Base-by-base conservation (phyloP, 2,888 invertebrate genomes). In the Troides helena region DNA sequence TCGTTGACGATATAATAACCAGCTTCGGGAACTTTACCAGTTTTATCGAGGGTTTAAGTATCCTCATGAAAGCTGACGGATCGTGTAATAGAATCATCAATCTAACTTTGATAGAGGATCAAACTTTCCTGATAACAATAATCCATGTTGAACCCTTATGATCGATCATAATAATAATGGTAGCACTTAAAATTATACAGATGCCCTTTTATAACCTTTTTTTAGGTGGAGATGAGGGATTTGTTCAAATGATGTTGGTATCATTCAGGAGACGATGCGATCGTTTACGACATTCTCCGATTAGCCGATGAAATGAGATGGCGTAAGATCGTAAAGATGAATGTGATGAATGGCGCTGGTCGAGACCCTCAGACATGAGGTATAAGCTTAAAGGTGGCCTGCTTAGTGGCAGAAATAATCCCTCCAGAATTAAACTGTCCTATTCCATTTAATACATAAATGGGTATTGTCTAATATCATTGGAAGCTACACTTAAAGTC, bases 11-110 rank as follows among this genome's bases (percentile, higher is more conserved):
- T 50, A 50, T 14, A 12, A 18, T 57, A 57, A 57, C n/a, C 21
- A 21, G 2, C 57, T 57, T 21, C 10, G 21, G 10, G 23, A 57
- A 57, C 57, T 57, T 21, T 23, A 0, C 57, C 8, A 57, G 50
- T 50, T 50, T 17, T 50, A 62, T 50, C 56, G 56, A n/a, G 8
- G 30, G 46, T 23, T 64, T 64, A 25, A 56, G 53, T 56, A 56
- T n/a, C 18, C 53, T 3, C 8, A 64, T 64, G 30, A 64, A 56
- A 64, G 10, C 21, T 36, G 56, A 0, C 21, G 53, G 7, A n/a
- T n/a, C 56, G 63, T 56, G 36, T 64, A 56, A 64, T 63, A 36
- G 56, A 64, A 56, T 64, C 56, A 56, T 2, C 56, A 53, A 64
- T 64, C 56, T 64, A n/a, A 30, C 3, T 30, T 36, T 56, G 36